Evolutionary conservation across 2,797 vertebrate genomes (phyloP), one percentile per base, ranked within the genome.

Genomic region (Okamejei kenojei): DNA sequence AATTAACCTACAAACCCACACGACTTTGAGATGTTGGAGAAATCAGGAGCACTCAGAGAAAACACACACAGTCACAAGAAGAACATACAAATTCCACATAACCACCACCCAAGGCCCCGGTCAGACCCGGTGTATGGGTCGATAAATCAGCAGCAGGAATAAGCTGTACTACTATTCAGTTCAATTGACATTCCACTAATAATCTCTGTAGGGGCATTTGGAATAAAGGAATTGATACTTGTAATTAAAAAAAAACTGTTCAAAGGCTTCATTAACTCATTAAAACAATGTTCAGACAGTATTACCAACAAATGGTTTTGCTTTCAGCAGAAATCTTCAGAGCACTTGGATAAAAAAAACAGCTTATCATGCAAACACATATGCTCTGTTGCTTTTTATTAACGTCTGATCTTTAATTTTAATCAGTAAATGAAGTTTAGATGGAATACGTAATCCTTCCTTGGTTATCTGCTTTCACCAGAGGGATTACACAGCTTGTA

Each of bases 401-500:
- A 21, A 35, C 7, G 32, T 68, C 84, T 68, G 63, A 68, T 68
- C 63, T 88, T 88, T 61, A 68, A 88, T 1, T 88, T 35, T 65
- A 73, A 68, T 65, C 29, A 86, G 82, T 29, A 91, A 91, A 45
- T 73, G 38, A 32, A 91, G 35, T 45, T 73, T 91, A 45, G 68
- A 91, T 63, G 17, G 17, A 73, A 73, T 74, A 29, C 29, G 68
- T 65, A 54, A 92, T 54, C 68, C 23, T 54, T 92, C 23, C 10
- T 26, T 58, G 71, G 71, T 54, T 92, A 92, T 92, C 71, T 58
- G 65, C 61, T 74, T 92, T 58, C 71, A 76, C 38, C 90, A 92
- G 90, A n/a, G 38, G 71, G 71, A 92, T 92, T 92, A 54, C 38
- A 92, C n/a, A 76, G 63, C 23, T 92, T 38, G 45, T 29, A 92